phyloP scores from a whole-genome alignment of 2,113 vertebrate genomes.

The Grammomys dolichurus region DNA sequence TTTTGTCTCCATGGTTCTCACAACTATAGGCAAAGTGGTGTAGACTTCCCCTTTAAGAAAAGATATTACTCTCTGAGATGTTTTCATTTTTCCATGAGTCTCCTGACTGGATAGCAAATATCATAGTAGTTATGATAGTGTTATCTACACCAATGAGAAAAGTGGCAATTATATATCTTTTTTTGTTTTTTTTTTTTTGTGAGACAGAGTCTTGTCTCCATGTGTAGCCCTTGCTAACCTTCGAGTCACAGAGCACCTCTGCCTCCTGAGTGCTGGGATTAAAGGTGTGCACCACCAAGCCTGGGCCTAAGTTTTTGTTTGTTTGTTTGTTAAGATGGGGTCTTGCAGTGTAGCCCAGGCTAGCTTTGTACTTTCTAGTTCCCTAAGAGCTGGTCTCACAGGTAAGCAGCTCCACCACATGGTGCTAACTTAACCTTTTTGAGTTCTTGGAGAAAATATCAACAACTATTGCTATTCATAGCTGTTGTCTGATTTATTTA shows the following conservation, averaged over 20 bases:
- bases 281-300: background rate
- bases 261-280: background rate
- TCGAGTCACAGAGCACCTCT: background rate
- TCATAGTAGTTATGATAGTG: background rate
- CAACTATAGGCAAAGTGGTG: background rate
- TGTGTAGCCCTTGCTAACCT: background rate
- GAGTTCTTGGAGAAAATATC: conserved; percentile 29
- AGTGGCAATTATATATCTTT: background rate
- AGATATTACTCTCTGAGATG: background rate
- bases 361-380: background rate
- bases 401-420: background rate
- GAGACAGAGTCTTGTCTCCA: background rate
- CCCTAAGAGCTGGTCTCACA: background rate
- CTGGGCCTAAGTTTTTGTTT: background rate
- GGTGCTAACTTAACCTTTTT: background rate
- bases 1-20: conserved; percentile 2
- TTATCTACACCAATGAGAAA: background rate
- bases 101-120: background rate
- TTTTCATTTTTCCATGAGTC: background rate
- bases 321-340: background rate
- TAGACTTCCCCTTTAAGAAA: background rate
- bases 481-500: conserved; percentile 34
- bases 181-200: background rate
- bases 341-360: background rate
- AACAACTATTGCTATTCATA: background rate